A percentile compares a stretch with the other conserved stretches of the same genome.
Evolutionary conservation across 2,797 vertebrate genomes (phyloP).

Genomic region (Neostethus bicornis): DNA sequence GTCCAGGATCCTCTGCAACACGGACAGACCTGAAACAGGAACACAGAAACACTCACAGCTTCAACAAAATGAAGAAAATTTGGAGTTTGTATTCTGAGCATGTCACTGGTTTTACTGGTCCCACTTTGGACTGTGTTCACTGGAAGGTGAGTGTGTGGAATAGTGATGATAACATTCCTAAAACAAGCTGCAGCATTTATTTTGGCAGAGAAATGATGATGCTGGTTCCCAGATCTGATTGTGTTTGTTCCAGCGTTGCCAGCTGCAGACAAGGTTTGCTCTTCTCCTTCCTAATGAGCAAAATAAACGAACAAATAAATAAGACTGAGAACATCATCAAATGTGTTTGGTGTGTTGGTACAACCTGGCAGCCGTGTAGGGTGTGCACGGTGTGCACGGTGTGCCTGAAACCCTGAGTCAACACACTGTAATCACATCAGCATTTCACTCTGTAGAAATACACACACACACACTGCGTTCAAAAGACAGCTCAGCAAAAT

Average conservation of each 20-base stretch:
- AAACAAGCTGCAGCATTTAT: too few species aligned
- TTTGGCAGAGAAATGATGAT: too few species aligned
- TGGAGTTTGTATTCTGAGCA: too few species aligned
- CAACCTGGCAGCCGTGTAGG: not conserved
- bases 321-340: not conserved
- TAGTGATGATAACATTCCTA: too few species aligned
- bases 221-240: too few species aligned
- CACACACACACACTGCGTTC: slow-evolving; percentile 14
- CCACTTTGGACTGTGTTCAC: too few species aligned
- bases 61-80: not conserved
- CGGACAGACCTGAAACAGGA: slow-evolving; percentile 87
- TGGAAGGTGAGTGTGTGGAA: too few species aligned
- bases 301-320: not conserved
- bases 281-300: too few species aligned
- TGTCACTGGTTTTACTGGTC: too few species aligned
- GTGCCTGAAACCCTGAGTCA: slow-evolving; percentile 20
- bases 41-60: not conserved
- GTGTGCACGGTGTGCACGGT: slow-evolving; percentile 2
- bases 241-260: too few species aligned
- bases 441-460: slow-evolving; percentile 12
- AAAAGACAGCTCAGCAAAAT: slow-evolving; percentile 52
- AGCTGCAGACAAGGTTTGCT: too few species aligned
- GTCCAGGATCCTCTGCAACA: slow-evolving; percentile 95
- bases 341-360: not conserved
- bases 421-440: slow-evolving; percentile 22